phyloP scores from a whole-genome alignment of 2,797 vertebrate genomes.

The Euphonia xanthogaster region DNA sequence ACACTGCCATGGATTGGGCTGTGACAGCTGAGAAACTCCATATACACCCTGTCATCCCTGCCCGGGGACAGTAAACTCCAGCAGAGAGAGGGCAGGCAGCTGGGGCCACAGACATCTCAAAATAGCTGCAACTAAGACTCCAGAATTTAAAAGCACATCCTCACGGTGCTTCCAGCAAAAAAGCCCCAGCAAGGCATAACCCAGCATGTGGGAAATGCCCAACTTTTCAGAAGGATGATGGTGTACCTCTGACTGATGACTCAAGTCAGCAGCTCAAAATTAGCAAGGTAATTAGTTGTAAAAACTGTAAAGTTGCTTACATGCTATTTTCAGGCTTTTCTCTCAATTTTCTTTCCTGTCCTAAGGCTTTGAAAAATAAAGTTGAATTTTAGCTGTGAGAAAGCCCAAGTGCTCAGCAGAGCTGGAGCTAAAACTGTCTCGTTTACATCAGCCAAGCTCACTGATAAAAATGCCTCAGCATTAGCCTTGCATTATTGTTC shows the following conservation, averaged over 20 bases:
- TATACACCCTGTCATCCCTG: not conserved
- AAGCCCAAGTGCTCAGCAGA: not conserved
- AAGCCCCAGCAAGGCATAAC: not conserved
- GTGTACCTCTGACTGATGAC: not conserved
- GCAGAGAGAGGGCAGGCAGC: not conserved
- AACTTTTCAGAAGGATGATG: not conserved
- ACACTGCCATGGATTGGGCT: not conserved
- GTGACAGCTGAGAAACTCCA: not conserved
- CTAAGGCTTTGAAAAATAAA: not conserved
- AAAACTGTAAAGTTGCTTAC: not conserved
- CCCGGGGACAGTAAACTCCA: not conserved
- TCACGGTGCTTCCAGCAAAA: not conserved
- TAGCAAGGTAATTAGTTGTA: not conserved
- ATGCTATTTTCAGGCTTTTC: not conserved
- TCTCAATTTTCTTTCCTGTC: not conserved
- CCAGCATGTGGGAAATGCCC: fast-evolving
- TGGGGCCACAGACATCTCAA: not conserved
- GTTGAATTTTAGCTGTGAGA: not conserved
- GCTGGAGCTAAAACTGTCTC: not conserved
- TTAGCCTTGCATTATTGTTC: not conserved
- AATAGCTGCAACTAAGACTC: slow-evolving; percentile 1
- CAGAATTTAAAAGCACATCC: not conserved
- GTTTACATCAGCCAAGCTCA: not conserved
- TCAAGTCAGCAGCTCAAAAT: not conserved
- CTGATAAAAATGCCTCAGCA: not conserved